Percentiles rank a stretch among this genome's conserved stretches.
Evolutionary conservation across 2,888 invertebrate genomes (phyloP).

Genomic region (Meiosimyza platycephala): DNA sequence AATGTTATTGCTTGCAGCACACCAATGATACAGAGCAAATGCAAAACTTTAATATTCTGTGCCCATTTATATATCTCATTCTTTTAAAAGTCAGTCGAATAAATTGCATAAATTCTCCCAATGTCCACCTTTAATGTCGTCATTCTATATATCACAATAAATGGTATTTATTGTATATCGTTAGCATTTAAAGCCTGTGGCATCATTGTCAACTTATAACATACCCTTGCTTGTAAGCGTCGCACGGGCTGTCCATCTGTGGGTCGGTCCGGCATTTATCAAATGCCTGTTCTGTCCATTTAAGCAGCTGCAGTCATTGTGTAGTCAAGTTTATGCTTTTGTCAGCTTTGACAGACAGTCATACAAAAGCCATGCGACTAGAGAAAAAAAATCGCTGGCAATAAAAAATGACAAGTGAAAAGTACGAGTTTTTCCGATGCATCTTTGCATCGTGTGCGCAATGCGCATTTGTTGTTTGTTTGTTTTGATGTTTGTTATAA

Average conservation of each 20-base stretch:
- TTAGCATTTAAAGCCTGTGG: too few species aligned
- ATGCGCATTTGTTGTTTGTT: too few species aligned
- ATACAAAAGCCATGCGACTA: neutral
- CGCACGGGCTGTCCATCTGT: neutral
- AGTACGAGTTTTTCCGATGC: conserved; percentile 2
- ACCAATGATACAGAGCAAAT: neutral
- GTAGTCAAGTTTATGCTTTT: conserved; percentile 17
- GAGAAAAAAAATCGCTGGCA: too few species aligned
- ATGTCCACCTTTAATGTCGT: too few species aligned
- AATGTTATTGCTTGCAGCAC: conserved; percentile 17
- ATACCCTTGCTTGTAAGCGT: too few species aligned
- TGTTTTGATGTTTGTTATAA: too few species aligned
- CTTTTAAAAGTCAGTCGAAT: neutral
- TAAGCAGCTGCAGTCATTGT: conserved; percentile 25
- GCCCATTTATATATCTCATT: too few species aligned
- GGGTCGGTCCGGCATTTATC: neutral
- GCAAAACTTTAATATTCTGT: too few species aligned
- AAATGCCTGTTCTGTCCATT: conserved; percentile 9
- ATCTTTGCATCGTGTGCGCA: conserved; percentile 41
- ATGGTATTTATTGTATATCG: too few species aligned
- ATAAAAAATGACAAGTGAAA: too few species aligned
- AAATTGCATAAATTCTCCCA: conserved; percentile 19
- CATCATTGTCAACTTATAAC: too few species aligned
- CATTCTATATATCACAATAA: too few species aligned
- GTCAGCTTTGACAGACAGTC: conserved; percentile 3